Conservation (phyloP, 2,113 vertebrate genomes). For the Mesocricetus auratus region DNA sequence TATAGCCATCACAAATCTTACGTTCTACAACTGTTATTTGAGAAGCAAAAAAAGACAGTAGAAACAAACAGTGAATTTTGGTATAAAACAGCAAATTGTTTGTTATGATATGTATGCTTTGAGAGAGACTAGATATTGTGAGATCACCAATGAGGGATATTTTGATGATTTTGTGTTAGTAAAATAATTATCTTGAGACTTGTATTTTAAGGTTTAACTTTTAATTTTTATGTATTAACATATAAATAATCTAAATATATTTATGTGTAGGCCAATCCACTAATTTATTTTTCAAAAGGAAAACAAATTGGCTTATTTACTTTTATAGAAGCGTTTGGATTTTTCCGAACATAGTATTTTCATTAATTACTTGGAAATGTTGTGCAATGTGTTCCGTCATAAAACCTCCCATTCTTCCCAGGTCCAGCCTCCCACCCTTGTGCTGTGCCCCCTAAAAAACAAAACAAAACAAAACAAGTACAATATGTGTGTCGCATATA, state of each 20-base stretch:
- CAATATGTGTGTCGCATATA: too few species aligned
- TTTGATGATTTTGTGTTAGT: not conserved
- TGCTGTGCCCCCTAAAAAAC: too few species aligned
- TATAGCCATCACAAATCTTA: not conserved
- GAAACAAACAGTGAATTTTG: not conserved
- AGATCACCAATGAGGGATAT: not conserved
- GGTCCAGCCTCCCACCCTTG: too few species aligned
- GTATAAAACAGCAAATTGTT: not conserved
- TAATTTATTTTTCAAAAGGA: not conserved
- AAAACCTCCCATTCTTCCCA: too few species aligned
- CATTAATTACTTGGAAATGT: too few species aligned
- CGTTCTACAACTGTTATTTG: not conserved
- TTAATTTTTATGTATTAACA: not conserved
- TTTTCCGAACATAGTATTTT: not conserved
- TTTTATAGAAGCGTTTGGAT: not conserved
- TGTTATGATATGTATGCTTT: not conserved
- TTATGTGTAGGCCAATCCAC: not conserved
- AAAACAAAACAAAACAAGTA: too few species aligned
- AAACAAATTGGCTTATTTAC: not conserved
- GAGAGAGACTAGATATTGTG: not conserved
- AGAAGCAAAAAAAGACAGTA: not conserved
- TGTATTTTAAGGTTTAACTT: not conserved
- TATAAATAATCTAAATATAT: not conserved
- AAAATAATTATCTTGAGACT: not conserved
- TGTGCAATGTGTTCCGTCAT: too few species aligned